These are phyloP conservation scores for Orchesella flavescens DNA, from an alignment of 2,888 invertebrate genomes.

Conservation along the genomic window DNA sequence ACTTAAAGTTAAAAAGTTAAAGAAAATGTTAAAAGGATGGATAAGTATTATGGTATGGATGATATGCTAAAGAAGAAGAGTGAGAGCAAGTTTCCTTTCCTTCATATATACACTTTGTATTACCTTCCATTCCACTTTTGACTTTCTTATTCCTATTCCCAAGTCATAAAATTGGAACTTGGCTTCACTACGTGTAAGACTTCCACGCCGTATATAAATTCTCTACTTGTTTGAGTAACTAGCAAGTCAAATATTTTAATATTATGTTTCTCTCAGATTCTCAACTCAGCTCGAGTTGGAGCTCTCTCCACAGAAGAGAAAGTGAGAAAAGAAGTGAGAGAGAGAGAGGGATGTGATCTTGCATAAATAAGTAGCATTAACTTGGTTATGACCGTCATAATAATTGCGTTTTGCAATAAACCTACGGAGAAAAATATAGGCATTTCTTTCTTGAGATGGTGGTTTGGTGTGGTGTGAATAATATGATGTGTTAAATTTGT, in stretches of 20 bases:
- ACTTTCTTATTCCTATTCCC: conserved; percentile 6
- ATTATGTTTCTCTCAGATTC: no score
- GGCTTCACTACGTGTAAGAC: no score
- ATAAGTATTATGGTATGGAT: not conserved
- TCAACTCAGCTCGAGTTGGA: no score
- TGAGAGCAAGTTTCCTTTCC: not conserved
- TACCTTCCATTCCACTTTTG: not conserved
- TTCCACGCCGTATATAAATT: no score
- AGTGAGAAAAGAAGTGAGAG: not conserved
- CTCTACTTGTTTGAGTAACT: no score
- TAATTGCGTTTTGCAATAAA: not conserved
- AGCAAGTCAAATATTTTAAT: no score
- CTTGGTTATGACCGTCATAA: conserved; percentile 3
- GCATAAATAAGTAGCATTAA: not conserved
- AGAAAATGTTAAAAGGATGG: not conserved
- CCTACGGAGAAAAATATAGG: no score
- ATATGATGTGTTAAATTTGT: no score
- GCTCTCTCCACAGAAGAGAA: not conserved
- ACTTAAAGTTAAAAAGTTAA: conserved; percentile 24
- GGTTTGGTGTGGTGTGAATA: no score
- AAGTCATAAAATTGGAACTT: conserved; percentile 17
- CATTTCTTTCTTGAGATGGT: no score
- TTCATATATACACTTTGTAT: not conserved
- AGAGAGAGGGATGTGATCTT: not conserved
- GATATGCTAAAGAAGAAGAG: not conserved